These are phyloP conservation scores for Porites rus DNA, from an alignment of 92 coral and sea anemone genomes.

Conservation along the genomic window DNA sequence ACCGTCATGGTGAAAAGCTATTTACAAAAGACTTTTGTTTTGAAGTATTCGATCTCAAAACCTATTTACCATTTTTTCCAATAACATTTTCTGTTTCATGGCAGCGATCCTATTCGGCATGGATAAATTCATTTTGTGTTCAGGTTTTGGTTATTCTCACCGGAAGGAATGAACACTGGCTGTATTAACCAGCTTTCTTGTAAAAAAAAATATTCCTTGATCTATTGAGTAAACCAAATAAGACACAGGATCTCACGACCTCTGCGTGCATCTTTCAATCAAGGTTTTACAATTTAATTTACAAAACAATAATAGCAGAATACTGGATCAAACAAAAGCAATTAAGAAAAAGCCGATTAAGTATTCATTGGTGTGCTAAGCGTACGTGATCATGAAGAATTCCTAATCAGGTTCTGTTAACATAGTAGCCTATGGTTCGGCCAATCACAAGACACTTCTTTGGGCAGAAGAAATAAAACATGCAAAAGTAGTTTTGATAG, in stretches of 20 bases:
- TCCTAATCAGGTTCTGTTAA: constrained; percentile 19
- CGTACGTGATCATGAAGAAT: constrained; percentile 39
- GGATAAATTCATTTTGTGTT: not conserved
- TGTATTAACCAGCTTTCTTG: not conserved
- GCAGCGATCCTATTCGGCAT: not conserved
- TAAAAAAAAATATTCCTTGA: not conserved
- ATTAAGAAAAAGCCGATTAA: constrained; percentile 19
- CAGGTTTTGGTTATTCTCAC: too few relatives aligned
- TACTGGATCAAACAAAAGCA: constrained; percentile 28
- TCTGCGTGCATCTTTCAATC: not conserved
- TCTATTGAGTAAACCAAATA: not conserved
- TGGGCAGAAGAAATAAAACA: not conserved
- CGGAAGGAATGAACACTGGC: not conserved
- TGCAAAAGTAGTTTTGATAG: constrained; percentile 1
- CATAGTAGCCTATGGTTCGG: not conserved
- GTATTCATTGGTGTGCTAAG: not conserved
- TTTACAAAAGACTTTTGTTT: constrained; percentile 17
- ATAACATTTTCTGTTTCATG: not conserved
- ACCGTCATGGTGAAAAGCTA: not conserved
- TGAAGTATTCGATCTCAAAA: constrained; percentile 7
- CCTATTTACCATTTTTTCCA: not conserved
- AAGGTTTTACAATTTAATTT: constrained; percentile 18
- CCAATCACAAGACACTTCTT: constrained; percentile 17
- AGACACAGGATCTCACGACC: not conserved
- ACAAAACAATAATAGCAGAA: constrained; percentile 12